Conservation (phyloP, 2,888 invertebrate species). For the Eupithecia subfuscata region DNA sequence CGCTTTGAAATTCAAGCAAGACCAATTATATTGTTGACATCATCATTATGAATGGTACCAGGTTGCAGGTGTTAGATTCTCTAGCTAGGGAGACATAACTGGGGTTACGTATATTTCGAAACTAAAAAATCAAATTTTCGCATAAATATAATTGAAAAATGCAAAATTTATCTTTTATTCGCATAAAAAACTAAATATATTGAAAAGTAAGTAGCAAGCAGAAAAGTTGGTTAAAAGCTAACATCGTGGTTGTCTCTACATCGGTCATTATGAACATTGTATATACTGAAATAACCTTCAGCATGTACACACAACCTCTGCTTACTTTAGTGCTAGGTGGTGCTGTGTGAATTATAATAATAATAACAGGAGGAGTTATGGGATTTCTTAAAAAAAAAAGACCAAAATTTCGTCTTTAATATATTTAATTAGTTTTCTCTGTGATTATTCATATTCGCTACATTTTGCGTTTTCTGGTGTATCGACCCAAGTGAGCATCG, state of each 20-base stretch:
- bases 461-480: neutral
- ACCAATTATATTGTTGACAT: conserved; percentile 22
- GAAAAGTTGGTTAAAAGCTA: too few species aligned
- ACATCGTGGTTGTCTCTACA: too few species aligned
- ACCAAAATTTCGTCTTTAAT: neutral
- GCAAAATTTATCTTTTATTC: too few species aligned
- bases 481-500: neutral
- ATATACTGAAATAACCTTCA: too few species aligned
- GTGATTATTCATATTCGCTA: neutral
- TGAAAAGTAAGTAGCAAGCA: too few species aligned
- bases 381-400: neutral
- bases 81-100: neutral
- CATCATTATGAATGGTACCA: conserved; percentile 10
- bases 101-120: too few species aligned
- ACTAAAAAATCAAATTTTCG: too few species aligned
- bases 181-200: too few species aligned
- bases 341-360: neutral
- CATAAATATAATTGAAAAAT: too few species aligned
- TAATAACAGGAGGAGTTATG: neutral
- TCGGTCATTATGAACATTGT: too few species aligned
- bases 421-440: neutral
- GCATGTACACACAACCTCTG: neutral
- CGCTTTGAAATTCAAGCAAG: conserved; percentile 29
- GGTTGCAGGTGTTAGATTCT: conserved; percentile 6
- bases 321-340: neutral